phyloP scores from a whole-genome alignment of 2,888 invertebrate species.

The Muschampia plurimacula region DNA sequence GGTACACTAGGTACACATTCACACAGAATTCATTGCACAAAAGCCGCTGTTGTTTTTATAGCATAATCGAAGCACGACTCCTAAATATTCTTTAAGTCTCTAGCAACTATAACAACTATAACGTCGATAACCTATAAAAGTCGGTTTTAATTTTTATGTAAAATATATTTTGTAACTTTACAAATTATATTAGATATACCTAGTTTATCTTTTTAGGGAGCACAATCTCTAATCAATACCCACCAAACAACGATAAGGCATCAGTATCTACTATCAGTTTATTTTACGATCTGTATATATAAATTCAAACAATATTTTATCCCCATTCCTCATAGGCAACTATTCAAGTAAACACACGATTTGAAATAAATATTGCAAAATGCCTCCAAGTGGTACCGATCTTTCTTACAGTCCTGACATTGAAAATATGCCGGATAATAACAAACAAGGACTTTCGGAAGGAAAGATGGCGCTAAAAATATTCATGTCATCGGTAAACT shows the following conservation, averaged over 20 bases:
- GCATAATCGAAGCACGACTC: no score
- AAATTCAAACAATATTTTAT: constrained; percentile 32
- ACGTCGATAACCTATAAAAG: no score
- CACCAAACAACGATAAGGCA: constrained; percentile 57
- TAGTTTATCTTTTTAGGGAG: constrained; percentile 22
- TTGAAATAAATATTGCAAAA: constrained; percentile 44
- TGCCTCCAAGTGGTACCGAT: constrained; percentile 56
- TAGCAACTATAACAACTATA: no score
- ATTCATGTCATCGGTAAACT: constrained; percentile 59
- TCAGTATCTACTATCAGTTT: constrained; percentile 41
- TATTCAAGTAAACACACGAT: constrained; percentile 28
- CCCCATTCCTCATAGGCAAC: constrained; percentile 31
- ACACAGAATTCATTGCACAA: no score
- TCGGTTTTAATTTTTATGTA: no score
- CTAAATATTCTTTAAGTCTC: no score
- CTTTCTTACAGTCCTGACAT: constrained; percentile 48
- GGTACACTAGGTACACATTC: no score
- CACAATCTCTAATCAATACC: constrained; percentile 46
- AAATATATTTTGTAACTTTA: no score
- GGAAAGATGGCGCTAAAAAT: constrained; percentile 57
- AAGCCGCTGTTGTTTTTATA: no score
- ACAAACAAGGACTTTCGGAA: constrained; percentile 40
- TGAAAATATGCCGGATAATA: constrained; percentile 27
- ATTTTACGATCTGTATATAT: constrained; percentile 48
- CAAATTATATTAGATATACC: not conserved